Base-by-base conservation (phyloP, 2,797 vertebrate genomes). In the Cynodonichthys magdalenae region DNA sequence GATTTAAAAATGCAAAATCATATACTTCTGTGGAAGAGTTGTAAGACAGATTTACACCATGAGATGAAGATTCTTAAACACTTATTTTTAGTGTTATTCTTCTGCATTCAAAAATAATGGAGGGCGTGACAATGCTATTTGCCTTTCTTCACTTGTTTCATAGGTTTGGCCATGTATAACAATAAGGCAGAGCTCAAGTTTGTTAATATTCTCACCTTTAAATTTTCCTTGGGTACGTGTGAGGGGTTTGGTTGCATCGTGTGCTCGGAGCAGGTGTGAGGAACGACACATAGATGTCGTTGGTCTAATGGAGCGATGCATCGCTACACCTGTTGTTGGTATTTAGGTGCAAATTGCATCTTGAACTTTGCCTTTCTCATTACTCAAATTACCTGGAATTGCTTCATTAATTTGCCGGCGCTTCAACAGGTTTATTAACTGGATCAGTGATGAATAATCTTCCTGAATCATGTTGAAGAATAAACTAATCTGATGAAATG, bases 41-140 rank as follows among this genome's bases (percentile, higher is more conserved):
- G 55, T 2, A 0, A 20, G 68, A 45, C 60, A 69, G 72, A 79
- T 53, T 80, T 44, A 50, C 46, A 47, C 41, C 56, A 74, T 71
- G 18, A 36, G 44, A 77, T 29, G 9, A 66, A 41, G 10, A 48
- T 63, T 47, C 17, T 66, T 61, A 41, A 41, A 57, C n/a, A 5
- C 11, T 4, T 12, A 15, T 31, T 20, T 42, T 41, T 17, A 11
- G 14, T 53, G 6, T 62, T 44, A 36, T 54, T 39, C 1, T 20
- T 20, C n/a, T 44, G 49, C 29, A 36, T 48, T 76, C 53, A 68
- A 24, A 7, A 6, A 31, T 31, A 31, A 18, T 72, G 52, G 53
- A 42, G 46, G 42, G n/a, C 1, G 6, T 44, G 15, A 17, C 15
- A 44, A 15, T 44, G 15, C 6, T 6, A 31, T 31, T 31, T 31